Percentiles rank a stretch among this genome's conserved stretches.
Evolutionary conservation across 2,113 vertebrate species (phyloP).

Genomic region (Myocastor coypus): DNA sequence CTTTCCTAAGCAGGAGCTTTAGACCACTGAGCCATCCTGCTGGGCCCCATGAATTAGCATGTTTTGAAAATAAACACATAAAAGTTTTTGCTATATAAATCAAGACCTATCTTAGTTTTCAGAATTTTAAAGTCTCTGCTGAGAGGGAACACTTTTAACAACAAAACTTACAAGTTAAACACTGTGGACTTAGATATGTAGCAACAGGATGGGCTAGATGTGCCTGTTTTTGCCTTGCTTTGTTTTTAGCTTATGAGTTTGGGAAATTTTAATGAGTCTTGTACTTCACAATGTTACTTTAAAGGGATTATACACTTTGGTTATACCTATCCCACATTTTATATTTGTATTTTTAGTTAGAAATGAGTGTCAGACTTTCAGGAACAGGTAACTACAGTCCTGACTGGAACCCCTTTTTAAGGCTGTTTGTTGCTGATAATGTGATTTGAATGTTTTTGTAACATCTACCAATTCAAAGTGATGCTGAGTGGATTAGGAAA

Average conservation of each 20-base stretch:
- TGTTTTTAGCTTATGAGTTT: conserved; percentile 14
- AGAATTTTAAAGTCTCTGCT: not conserved
- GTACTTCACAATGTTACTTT: not conserved
- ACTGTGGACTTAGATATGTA: not conserved
- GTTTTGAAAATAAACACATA: not conserved
- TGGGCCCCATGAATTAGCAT: not conserved
- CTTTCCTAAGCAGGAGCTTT: no score
- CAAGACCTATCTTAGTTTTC: not conserved
- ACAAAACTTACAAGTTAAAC: not conserved
- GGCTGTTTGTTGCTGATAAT: not conserved
- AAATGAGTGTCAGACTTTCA: not conserved
- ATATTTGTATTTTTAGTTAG: not conserved
- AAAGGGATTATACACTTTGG: not conserved
- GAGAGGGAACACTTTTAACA: not conserved
- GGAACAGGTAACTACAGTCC: not conserved
- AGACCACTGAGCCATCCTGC: no score
- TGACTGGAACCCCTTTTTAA: not conserved
- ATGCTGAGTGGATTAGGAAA: not conserved
- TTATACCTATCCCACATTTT: not conserved
- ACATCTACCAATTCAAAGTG: not conserved
- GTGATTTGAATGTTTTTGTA: not conserved
- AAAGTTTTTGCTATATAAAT: not conserved
- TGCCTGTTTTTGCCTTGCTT: not conserved
- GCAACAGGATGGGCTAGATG: not conserved
- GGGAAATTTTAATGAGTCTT: not conserved